Evolutionary conservation across 2,113 vertebrate genomes (phyloP), one percentile per base, ranked within the genome.

Genomic region (Petrocephalus zakoni): DNA sequence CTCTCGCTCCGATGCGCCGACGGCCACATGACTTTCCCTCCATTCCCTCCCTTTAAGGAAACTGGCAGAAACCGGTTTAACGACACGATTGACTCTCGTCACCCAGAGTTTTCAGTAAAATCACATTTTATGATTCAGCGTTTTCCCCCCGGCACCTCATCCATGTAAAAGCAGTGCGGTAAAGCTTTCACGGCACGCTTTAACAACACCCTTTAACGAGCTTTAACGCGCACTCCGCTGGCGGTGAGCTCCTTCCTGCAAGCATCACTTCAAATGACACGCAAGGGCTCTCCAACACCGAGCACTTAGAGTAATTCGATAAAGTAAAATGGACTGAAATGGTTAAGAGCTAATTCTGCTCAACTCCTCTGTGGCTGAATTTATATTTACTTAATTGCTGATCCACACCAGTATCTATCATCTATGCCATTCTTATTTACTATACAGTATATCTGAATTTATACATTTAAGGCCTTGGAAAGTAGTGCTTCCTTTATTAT

Each of bases 361-460:
- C 58, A 0, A 49, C 34, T 72, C 68, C 42, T 82, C 42, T 52
- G n/a, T 86, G 58, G 55, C 61, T 53, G 56, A 89, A 46, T 46
- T 87, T n/a, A 87, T 87, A n/a, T 61, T 87, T 87, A 34, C 6
- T 3, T 61, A 64, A 87, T n/a, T 87, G 56, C 61, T n/a, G 21
- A 3, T 5, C 55, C 53, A 42, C 61, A 87, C 0, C 78, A 22
- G 81, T 49, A 22, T 83, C 15, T 17, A 81, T 21, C 34, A 1
- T n/a, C n/a, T n/a, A n/a, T 22, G 21, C 8, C 6, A 49, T 83
- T 46, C 42, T 17, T 22, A 83, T 49, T 83, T 17, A 22, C 46
- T 11, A 49, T 19, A 49, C 42, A 47, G 2, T 49, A 49, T 47
- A 47, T 83, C 21, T 47, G 37, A 47, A 83, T 75, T 75, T 75